Conservation (phyloP, 2,113 vertebrate species). For the Nicator chloris region DNA sequence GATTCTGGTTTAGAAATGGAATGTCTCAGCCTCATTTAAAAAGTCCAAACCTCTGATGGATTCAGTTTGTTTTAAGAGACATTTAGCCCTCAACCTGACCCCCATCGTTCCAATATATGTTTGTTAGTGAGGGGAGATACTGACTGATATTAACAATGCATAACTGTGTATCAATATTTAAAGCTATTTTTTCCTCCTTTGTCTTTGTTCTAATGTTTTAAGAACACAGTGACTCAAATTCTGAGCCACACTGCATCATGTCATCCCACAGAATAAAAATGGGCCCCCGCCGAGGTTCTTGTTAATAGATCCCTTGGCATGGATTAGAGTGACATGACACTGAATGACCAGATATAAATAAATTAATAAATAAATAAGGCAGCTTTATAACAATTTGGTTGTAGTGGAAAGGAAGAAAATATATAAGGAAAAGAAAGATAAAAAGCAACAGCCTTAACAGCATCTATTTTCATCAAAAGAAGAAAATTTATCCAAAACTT, state of each 20-base stretch:
- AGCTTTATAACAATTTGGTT: background rate
- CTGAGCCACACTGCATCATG: background rate
- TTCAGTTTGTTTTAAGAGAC: background rate
- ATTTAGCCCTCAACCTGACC: background rate
- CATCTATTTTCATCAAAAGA: background rate
- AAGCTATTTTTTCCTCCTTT: background rate
- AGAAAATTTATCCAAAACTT: background rate
- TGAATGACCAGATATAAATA: background rate
- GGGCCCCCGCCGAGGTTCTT: fast-evolving
- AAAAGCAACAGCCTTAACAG: background rate
- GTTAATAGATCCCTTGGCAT: background rate
- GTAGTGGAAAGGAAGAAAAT: background rate
- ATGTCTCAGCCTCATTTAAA: background rate
- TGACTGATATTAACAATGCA: background rate
- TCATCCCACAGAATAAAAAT: background rate
- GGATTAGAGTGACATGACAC: background rate
- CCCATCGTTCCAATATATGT: background rate
- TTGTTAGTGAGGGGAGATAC: background rate
- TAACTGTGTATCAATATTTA: background rate
- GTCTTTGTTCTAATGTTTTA: background rate
- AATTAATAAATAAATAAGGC: background rate
- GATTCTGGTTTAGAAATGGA: background rate
- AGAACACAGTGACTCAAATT: background rate
- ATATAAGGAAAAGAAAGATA: background rate
- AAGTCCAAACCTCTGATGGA: background rate